phyloP scores from a whole-genome alignment of 2,113 vertebrate genomes.

The Onychostruthus taczanowskii region DNA sequence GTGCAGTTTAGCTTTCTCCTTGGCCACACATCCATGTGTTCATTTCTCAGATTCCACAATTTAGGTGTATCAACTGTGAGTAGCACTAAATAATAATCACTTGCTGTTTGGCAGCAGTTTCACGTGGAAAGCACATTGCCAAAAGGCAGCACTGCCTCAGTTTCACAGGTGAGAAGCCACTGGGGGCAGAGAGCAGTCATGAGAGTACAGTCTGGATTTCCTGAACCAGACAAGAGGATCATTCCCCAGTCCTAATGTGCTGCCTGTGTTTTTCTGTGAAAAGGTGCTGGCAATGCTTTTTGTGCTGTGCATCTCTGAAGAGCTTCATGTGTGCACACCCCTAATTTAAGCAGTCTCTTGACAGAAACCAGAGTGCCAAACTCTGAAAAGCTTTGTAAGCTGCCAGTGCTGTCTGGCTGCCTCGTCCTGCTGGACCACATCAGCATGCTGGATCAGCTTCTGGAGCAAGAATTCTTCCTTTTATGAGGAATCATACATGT shows the following conservation, averaged over 20 bases:
- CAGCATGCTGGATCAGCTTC: neutral
- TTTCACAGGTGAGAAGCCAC: neutral
- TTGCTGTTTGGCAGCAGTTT: neutral
- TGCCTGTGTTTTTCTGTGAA: neutral
- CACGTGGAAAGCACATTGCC: neutral
- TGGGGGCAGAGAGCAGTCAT: neutral
- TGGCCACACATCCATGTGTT: fast-evolving
- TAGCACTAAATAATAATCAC: neutral
- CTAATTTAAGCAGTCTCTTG: neutral
- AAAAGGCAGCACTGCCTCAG: neutral
- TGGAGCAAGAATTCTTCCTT: neutral
- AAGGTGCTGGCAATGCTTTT: neutral
- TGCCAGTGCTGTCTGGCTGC: neutral
- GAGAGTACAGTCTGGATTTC: neutral
- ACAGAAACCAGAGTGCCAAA: neutral
- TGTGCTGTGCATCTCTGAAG: neutral
- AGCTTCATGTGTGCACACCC: neutral
- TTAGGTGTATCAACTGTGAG: neutral
- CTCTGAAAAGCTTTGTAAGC: neutral
- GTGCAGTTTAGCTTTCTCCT: neutral
- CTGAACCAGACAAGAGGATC: neutral
- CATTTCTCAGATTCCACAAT: neutral
- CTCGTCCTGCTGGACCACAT: neutral
- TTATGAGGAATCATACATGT: neutral
- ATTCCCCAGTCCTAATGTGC: neutral